These are phyloP conservation scores for Lytechinus pictus DNA, from an alignment of 35 echinoderm and acorn worm species.

Conservation along the genomic window DNA sequence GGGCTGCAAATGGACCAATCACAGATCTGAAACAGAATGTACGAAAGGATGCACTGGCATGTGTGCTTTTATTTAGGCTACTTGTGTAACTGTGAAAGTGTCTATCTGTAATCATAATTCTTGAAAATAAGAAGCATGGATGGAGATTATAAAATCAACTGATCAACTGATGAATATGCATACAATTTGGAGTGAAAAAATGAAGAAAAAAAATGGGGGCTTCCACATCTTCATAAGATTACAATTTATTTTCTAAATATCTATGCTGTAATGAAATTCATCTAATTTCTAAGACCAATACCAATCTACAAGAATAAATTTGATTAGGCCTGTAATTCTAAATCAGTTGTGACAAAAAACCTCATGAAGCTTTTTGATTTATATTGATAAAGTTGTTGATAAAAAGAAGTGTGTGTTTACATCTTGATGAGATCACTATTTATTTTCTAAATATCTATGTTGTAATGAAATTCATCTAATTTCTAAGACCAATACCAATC, in stretches of 20 bases:
- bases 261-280: too few relatives aligned
- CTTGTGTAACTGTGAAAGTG: neutral
- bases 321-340: too few relatives aligned
- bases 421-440: neutral
- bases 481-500: neutral
- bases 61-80: neutral
- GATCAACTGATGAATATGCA: too few relatives aligned
- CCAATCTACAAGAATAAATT: too few relatives aligned
- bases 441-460: neutral
- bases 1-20: neutral
- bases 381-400: too few relatives aligned
- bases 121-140: too few relatives aligned
- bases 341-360: too few relatives aligned
- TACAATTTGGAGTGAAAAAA: too few relatives aligned
- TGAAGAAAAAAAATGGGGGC: too few relatives aligned
- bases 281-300: too few relatives aligned
- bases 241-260: neutral
- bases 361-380: too few relatives aligned
- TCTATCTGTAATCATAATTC: neutral
- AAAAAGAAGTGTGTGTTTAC: neutral
- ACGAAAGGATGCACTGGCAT: neutral
- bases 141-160: too few relatives aligned
- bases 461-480: neutral
- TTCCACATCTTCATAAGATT: neutral
- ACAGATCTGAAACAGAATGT: neutral